Evolutionary conservation across 2,888 invertebrate species (phyloP), one percentile per base, ranked within the genome.

Genomic region (Panopea generosa): DNA sequence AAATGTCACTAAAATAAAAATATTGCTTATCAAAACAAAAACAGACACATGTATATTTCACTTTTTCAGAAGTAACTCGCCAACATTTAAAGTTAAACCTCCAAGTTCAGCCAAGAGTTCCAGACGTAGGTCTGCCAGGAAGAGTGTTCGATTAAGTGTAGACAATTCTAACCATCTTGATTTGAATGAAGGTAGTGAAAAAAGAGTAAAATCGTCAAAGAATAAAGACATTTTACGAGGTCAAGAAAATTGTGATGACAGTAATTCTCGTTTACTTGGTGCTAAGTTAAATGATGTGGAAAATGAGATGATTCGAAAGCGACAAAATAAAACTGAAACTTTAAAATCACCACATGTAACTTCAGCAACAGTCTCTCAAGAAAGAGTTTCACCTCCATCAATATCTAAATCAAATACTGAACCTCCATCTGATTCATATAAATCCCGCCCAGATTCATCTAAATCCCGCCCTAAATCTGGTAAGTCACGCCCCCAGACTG

Each of bases 381-480:
- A 33, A 11, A 4, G 6, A 33, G 33, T 33, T 33, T 33, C 33
- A 33, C 11, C 33, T 33, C 33, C 33, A 33, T 4, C 4, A 33
- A 7, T 11, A 33, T 33, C 33, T 11, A 33, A 33, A 33, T 4
- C 33, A 4, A 4, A 11, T 11, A 4, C 33, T 7, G 24, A 45
- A 20, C 16, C 45, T 4, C 6, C 53, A 1, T 55, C 33, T 38
- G 61, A 56, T 45, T 55, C 27, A 33, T n/a, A 11, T 22, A 20
- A 26, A 18, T 2, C 9, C 38, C 16, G 38, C 11, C 29, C 45
- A 33, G 56, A 53, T 22, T 77, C 85, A 26, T 62, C 50, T 16
- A 78, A 69, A 27, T 73, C 83, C 9, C 77, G 84, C 6, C 79
- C 84, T 9, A 24, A 62, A 20, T 82, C 84, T 20, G 69, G 68